Base-by-base conservation (phyloP, 2,113 vertebrate species). In the Artemisiospiza belli region DNA sequence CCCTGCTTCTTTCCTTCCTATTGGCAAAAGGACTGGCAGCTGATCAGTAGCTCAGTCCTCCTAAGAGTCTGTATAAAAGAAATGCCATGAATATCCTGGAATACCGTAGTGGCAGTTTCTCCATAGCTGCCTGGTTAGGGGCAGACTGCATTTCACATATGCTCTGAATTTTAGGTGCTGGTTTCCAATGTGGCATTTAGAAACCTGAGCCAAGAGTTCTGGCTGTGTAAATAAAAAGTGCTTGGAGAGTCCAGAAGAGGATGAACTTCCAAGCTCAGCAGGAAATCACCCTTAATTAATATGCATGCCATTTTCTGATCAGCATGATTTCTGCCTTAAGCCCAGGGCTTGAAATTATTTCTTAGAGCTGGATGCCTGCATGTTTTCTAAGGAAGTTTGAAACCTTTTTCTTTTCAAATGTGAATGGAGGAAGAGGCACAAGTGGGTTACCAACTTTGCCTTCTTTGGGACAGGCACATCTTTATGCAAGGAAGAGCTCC, bases 311-410 rank as follows among this genome's bases (percentile, higher is more conserved):
- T 83, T 95, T 95, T 78, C 64, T 78, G 22, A 78, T 87, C 77
- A 87, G 84, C 84, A 68, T 31, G 68, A 66, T 92, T 93, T 90
- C 54, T 78, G 44, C 69, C 62, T 93, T 75, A 64, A 91, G 70
- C 62, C 30, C n/a, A 79, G 58, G 37, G 44, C 66, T 46, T 89
- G 31, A 74, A 87, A 87, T 87, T 91, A 20, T 55, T 85, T 90
- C 25, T 74, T 59, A 75, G 33, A 83, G 39, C 14, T 84, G 28
- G 52, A 74, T 72, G 52, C n/a, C 47, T 84, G 28, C 25, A 55
- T 69, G 52, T 93, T 79, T 87, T 78, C 74, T 87, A 7, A 52
- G 41, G 20, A 87, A 91, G 31, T 62, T 37, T 64, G 78, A 95
- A 64, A 22, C n/a, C 23, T 63, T 67, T 30, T 84, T 4, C 44